Base-by-base conservation (phyloP, 2,797 vertebrate genomes). In the Silurus lanzhouensis region DNA sequence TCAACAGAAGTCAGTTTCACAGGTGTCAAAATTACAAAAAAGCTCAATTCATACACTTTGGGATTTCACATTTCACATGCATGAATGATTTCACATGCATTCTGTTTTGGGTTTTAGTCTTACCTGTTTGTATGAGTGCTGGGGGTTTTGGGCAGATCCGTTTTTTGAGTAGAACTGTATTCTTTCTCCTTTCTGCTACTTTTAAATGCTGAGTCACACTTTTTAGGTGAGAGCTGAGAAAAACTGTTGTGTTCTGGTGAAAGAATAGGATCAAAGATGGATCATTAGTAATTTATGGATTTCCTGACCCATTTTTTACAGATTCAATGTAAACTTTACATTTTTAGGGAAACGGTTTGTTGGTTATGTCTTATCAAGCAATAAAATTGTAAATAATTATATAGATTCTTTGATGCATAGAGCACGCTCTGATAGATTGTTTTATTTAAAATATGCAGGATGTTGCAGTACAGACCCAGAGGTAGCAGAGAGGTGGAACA, bases 401-500 rank as follows among this genome's bases (percentile, higher is more conserved):
- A 63, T 7, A 1, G 48, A 78, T 27, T 4, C 0, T 8, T 63
- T 76, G 74, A 58, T 76, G 8, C 19, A 31, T 13, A 79, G 12
- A 63, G 20, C 20, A 46, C 9, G 13, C 20, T 61, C 2, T 14
- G 19, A 6, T 44, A 20, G 58, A 44, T 46, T 3, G 13, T 63
- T 17, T 79, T 25, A 14, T 46, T n/a, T 15, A 25, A 60, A 46
- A 20, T 27, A 17, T 27, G 20, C 15, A 67, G 9, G 64, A 83
- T 68, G 57, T 19, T 38, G 31, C 55, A 75, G n/a, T 72, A 85
- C 88, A 82, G 61, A 89, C 89, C 89, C 66, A 87, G 83, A 86
- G 86, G 87, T 82, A 85, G 84, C 46, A 89, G 80, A 86, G 87
- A 85, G 75, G 89, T 89, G 52, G 84, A 89, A n/a, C 89, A 83